Conservation (phyloP, 2,888 invertebrate genomes). For the Nomada ferruginata region DNA sequence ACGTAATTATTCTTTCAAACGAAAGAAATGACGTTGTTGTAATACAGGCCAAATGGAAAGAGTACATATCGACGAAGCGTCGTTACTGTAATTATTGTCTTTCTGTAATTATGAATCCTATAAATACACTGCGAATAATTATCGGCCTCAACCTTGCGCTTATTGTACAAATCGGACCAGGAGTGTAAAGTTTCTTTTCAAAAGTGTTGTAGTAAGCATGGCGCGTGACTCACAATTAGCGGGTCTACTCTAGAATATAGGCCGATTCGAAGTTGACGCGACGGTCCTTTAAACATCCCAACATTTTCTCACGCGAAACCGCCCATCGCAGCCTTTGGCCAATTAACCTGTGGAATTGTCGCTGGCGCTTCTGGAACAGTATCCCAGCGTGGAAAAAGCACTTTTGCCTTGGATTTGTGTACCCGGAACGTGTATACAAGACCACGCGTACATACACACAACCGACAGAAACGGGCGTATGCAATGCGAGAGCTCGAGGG, state of each 20-base stretch:
- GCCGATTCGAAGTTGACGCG: constrained; percentile 2
- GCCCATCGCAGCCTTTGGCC: constrained; percentile 26
- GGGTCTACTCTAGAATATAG: background rate
- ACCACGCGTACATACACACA: constrained; percentile 16
- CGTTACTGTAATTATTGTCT: background rate
- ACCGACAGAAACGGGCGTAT: constrained; percentile 43
- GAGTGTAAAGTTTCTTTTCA: no score
- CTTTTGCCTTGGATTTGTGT: constrained; percentile 13
- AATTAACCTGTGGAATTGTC: constrained; percentile 52
- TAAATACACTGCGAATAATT: no score
- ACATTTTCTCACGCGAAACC: background rate
- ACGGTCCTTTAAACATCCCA: constrained; percentile 38
- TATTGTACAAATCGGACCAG: no score
- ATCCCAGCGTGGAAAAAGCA: constrained; percentile 36
- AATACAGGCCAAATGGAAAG: constrained; percentile 3
- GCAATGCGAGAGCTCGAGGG: constrained; percentile 80
- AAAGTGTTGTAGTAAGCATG: no score
- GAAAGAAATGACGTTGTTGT: background rate
- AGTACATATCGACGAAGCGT: constrained; percentile 3
- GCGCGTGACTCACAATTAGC: no score
- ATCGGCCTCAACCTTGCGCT: no score
- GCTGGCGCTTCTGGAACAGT: constrained; percentile 15
- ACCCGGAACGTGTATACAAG: background rate
- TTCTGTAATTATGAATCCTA: background rate
- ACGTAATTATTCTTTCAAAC: background rate